Percentiles rank a stretch among this genome's conserved stretches.
These are phyloP conservation scores for Conomelus anceps DNA, from an alignment of 2,888 invertebrate species.

Conservation along the genomic window DNA sequence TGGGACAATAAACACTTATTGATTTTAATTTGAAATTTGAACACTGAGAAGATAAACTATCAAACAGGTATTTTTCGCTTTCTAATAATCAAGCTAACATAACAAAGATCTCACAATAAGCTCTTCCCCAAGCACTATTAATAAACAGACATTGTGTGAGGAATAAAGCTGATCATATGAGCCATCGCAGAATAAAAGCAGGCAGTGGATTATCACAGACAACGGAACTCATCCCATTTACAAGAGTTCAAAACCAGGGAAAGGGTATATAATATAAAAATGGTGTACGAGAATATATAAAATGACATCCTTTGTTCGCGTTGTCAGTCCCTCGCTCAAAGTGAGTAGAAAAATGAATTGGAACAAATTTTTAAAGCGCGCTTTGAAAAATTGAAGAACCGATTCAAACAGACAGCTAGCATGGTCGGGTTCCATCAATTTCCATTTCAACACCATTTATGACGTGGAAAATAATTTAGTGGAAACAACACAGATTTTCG, in stretches of 20 bases:
- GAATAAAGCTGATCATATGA: too few relatives aligned
- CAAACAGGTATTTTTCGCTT: too few relatives aligned
- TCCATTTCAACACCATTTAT: background rate
- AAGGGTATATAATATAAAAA: background rate
- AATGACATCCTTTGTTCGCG: background rate
- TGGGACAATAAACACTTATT: too few relatives aligned
- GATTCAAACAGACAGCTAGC: background rate
- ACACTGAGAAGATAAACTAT: too few relatives aligned
- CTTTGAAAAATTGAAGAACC: background rate
- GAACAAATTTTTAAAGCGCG: background rate
- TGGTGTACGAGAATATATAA: background rate
- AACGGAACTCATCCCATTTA: background rate
- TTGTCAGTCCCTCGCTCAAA: background rate
- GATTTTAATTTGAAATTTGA: too few relatives aligned
- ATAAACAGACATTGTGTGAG: too few relatives aligned
- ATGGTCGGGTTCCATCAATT: background rate
- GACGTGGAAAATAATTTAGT: background rate
- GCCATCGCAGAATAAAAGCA: background rate
- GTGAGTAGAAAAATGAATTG: background rate
- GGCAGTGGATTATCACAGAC: too few relatives aligned
- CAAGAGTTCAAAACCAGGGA: background rate
- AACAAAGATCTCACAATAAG: too few relatives aligned
- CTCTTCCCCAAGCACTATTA: too few relatives aligned
- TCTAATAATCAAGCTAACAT: too few relatives aligned
- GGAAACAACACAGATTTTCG: background rate